Conservation (phyloP, 2,113 vertebrate genomes). For the Malurus elegans region DNA sequence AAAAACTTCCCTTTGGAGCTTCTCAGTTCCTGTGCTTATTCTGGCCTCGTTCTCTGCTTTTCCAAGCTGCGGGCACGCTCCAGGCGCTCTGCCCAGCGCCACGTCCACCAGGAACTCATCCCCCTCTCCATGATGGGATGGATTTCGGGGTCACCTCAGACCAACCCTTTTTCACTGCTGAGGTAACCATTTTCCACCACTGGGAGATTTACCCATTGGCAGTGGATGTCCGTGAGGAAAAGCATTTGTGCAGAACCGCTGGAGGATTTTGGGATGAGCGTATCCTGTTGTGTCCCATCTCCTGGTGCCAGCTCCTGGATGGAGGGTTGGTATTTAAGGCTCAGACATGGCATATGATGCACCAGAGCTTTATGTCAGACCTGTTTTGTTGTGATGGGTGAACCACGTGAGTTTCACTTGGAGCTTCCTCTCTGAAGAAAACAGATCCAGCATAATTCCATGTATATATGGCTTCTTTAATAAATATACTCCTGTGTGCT, state of each 20-base stretch:
- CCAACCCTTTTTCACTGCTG: background rate
- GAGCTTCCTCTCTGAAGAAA: background rate
- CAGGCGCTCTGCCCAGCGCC: background rate
- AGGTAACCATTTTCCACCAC: background rate
- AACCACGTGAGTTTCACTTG: background rate
- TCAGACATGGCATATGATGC: background rate
- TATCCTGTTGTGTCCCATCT: background rate
- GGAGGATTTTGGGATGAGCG: background rate
- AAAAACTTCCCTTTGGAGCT: background rate
- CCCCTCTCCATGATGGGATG: background rate
- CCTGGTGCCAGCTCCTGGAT: background rate
- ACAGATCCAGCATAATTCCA: background rate
- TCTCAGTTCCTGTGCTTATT: constrained; percentile 44
- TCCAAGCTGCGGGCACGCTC: background rate
- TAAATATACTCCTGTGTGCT: background rate
- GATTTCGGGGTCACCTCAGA: background rate
- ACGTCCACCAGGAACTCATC: background rate
- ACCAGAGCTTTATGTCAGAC: background rate
- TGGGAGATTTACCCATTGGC: background rate
- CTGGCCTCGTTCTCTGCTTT: background rate
- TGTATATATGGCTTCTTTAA: background rate
- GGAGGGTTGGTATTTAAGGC: background rate
- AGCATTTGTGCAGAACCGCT: accelerated
- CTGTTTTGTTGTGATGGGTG: background rate
- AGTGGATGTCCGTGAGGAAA: background rate